Base-by-base conservation (phyloP, 2,888 invertebrate species). In the Cerceris ruficornis region DNA sequence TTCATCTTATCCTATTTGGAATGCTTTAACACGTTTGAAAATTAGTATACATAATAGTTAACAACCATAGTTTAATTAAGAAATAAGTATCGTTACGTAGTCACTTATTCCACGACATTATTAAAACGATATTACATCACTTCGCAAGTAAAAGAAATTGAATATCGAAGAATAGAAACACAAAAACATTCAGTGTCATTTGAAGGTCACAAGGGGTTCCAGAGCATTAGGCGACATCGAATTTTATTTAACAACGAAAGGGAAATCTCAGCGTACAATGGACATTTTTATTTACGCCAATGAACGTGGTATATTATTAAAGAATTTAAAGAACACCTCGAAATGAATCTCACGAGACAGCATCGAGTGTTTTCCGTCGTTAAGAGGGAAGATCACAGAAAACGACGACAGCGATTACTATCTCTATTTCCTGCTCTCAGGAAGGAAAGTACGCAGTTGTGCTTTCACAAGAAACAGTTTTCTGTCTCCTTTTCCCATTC, bases 361-460 rank as follows among this genome's bases (percentile, higher is more conserved):
- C 70, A 83, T 84, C 80, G 79, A 76, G 81, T 79, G 69, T 80
- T 82, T 85, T 77, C 78, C 80, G 76, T 82, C 84, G 80, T 87
- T 82, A 81, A 69, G 58, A 64, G 62, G 54, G 69, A 74, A 65
- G 71, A 72, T 62, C 69, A 61, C 54, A 68, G 75, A 77, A 74
- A 71, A 75, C 71, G 70, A 81, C 76, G 79, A 77, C 77, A 72
- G 64, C 80, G 83, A 87, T 87, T 84, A 76, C 80, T 82, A 86
- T 78, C 83, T 83, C 77, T 57, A 79, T 86, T 85, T 85, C 75
- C 86, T 80, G 76, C 77, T 71, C 78, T 79, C 62, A 41, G 62
- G 69, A 72, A 81, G 69, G 79, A 69, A 76, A 59, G 79, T 80
- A 77, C 81, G 73, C 83, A 69, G 71, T 74, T 61, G 77, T 77